Percentiles rank a stretch among this genome's conserved stretches.
These are phyloP conservation scores for Eristalinus sepulchralis DNA, from an alignment of 2,888 invertebrate species.

Conservation along the genomic window DNA sequence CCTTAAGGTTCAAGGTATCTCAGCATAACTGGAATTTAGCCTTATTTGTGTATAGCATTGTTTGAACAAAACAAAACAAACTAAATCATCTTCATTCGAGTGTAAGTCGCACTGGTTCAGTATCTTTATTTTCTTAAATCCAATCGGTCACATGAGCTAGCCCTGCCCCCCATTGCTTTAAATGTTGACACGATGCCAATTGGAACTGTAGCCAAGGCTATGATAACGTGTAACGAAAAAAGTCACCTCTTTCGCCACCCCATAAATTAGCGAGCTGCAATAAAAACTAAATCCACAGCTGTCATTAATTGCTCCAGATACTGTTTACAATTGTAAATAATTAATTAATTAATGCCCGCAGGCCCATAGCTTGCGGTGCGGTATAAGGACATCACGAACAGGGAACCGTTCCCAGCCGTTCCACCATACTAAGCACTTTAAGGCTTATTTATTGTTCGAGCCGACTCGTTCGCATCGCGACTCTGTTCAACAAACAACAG, in stretches of 20 bases:
- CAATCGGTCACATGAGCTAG: too few species aligned
- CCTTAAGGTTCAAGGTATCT: too few species aligned
- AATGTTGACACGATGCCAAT: too few species aligned
- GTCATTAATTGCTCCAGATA: slow-evolving; percentile 35
- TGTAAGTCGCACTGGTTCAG: too few species aligned
- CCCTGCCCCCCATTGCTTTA: too few species aligned
- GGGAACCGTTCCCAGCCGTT: not conserved
- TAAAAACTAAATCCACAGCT: slow-evolving; percentile 17
- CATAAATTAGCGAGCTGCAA: slow-evolving; percentile 7
- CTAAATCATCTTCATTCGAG: too few species aligned
- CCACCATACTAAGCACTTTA: slow-evolving; percentile 4
- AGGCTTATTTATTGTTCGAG: slow-evolving; percentile 39
- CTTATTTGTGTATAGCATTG: too few species aligned
- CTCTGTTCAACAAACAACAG: slow-evolving; percentile 15
- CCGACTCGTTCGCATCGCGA: slow-evolving; percentile 6
- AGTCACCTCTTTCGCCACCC: not conserved
- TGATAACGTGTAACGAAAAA: too few species aligned
- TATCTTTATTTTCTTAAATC: too few species aligned
- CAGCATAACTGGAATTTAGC: too few species aligned
- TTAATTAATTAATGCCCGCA: slow-evolving; percentile 51
- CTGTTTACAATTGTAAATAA: slow-evolving; percentile 54
- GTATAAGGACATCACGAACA: not conserved
- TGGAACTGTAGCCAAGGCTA: too few species aligned
- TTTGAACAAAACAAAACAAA: too few species aligned
- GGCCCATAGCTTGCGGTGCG: not conserved